phyloP scores from a whole-genome alignment of 1,140 invertebrate genomes.

The Chymomyza costata region DNA sequence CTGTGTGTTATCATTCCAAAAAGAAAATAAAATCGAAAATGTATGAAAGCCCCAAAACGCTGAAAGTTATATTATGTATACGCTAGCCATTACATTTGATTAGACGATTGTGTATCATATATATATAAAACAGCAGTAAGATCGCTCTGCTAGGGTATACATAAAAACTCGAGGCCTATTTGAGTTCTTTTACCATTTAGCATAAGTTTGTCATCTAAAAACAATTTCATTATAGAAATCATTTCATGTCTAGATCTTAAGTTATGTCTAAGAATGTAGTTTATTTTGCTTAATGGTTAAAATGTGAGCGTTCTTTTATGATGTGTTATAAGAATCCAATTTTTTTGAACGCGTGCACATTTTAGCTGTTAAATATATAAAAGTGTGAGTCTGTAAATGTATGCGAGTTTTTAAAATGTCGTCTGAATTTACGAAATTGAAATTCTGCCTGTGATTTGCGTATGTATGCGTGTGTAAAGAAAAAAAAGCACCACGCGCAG shows the following conservation, averaged over 20 bases:
- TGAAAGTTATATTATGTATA: too few species aligned
- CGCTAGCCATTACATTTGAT: too few species aligned
- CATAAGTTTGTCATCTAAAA: constrained; percentile 25
- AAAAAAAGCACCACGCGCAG: constrained; percentile 62
- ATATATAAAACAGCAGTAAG: too few species aligned
- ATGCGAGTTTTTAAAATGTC: constrained; percentile 26
- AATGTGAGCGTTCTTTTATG: constrained; percentile 18
- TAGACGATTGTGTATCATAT: too few species aligned
- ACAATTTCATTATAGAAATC: constrained; percentile 5
- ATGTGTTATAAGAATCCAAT: too few species aligned
- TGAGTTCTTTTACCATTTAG: too few species aligned
- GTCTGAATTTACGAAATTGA: constrained; percentile 39
- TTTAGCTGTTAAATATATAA: constrained; percentile 6
- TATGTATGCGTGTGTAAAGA: constrained; percentile 18
- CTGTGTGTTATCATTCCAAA: too few species aligned
- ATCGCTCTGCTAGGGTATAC: too few species aligned
- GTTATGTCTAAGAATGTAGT: constrained; percentile 8
- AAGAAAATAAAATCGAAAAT: too few species aligned
- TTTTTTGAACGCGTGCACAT: neutral
- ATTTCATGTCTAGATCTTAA: constrained; percentile 25
- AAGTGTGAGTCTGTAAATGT: neutral
- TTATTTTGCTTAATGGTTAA: constrained; percentile 9
- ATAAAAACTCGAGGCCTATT: too few species aligned
- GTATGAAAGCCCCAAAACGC: too few species aligned
- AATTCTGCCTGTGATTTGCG: constrained; percentile 43